Base-by-base conservation (phyloP, 2,797 vertebrate genomes). In the Hoplostethus mediterraneus region DNA sequence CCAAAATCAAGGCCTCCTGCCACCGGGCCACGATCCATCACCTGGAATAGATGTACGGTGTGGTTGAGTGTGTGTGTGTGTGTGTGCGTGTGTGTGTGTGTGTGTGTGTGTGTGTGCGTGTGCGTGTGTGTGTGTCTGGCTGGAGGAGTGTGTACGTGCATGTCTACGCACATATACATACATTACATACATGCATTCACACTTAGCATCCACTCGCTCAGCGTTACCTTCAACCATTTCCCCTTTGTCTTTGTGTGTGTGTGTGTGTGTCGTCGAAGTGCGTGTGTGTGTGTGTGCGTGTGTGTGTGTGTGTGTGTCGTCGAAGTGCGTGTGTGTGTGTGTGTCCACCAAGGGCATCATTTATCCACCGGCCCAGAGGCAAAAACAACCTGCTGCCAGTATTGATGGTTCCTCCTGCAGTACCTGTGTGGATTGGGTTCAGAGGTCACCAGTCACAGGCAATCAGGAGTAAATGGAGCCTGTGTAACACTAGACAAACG, bases 401-500 rank as follows among this genome's bases (percentile, higher is more conserved):
- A 90, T 92, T 90, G 89, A 93, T 93, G 93, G 87, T 82, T 87
- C 74, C 75, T 91, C 81, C 87, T 80, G 81, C 80, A 87, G 88
- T 75, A 90, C 90, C 90, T 87, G 86, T 88, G 90, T 80, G 93
- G 91, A 94, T 93, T 93, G 93, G 90, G 93, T 84, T 92, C 90
- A 88, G 67, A 89, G 93, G 93, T 93, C 92, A 90, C 55, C 79
- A 90, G 92, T 92, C 90, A 84, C 90, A 92, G 85, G 85, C 90
- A 93, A 90, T 95, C 92, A 89, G 87, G 89, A 93, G 93, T 93
- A 94, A 93, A 95, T 94, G 92, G 92, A 94, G 89, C 87, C 90
- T 87, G 91, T 90, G 89, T 86, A 86, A 89, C 84, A 85, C 83
- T 63, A 92, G 91, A 93, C 91, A 93, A 92, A 92, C 71, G 81